Conservation (phyloP, 1,140 invertebrate genomes). For the Anagrus nilaparvatae region DNA sequence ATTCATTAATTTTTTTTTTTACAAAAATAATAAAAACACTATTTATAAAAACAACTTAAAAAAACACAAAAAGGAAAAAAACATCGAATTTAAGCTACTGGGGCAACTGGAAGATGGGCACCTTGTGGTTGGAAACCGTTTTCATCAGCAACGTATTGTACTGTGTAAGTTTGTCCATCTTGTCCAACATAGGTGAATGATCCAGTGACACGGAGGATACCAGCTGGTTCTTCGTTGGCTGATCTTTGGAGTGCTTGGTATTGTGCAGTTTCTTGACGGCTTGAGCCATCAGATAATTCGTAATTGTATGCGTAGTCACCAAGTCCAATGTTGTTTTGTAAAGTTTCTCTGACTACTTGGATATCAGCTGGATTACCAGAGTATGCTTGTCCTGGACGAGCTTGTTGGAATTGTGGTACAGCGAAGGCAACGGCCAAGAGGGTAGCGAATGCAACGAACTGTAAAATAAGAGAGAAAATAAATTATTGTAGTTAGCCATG, state of each 20-base stretch:
- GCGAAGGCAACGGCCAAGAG: conserved; percentile 32
- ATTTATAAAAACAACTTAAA: no score
- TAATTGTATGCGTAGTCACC: conserved; percentile 39
- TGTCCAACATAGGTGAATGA: conserved; percentile 43
- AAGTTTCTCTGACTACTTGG: conserved; percentile 26
- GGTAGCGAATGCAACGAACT: conserved; percentile 32
- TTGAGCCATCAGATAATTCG: conserved; percentile 51
- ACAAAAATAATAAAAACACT: no score
- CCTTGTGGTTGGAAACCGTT: conserved; percentile 36
- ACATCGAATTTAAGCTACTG: not conserved
- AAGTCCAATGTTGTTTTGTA: conserved; percentile 31
- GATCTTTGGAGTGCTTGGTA: conserved; percentile 38
- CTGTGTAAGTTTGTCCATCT: conserved; percentile 27
- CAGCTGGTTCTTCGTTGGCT: conserved; percentile 47
- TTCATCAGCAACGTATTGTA: conserved; percentile 39
- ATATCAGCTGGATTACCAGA: no score
- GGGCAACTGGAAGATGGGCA: conserved; percentile 17
- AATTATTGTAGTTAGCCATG: no score
- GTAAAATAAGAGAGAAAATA: no score
- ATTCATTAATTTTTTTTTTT: no score
- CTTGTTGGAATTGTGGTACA: conserved; percentile 27
- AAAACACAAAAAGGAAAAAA: no score
- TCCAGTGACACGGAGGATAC: conserved; percentile 44
- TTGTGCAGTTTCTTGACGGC: conserved; percentile 42
- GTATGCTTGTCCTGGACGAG: no score